Percentiles rank a stretch among this genome's conserved stretches.
Conservation (phyloP, 2,113 vertebrate genomes). For the Neomonachus schauinslandi region DNA sequence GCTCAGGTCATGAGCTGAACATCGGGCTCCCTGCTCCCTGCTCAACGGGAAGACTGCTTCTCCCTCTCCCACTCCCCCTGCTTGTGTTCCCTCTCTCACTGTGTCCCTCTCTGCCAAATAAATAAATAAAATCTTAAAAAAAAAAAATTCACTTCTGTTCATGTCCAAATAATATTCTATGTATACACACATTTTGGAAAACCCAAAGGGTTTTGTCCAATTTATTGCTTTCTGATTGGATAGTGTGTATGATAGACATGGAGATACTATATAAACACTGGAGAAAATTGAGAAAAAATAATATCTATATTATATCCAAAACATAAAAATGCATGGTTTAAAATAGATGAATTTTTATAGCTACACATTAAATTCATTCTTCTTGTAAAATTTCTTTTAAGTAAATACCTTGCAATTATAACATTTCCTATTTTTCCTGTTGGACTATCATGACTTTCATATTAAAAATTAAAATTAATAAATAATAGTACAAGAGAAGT, state of each 20-base stretch:
- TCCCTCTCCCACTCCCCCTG: no score
- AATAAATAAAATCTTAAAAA: no score
- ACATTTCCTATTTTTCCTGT: neutral
- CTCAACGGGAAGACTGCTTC: no score
- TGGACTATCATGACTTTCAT: neutral
- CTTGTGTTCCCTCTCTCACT: no score
- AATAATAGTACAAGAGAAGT: neutral
- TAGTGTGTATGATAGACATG: neutral
- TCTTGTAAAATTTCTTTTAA: neutral
- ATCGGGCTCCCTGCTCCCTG: no score
- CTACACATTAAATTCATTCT: neutral
- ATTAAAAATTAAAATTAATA: conserved; percentile 18
- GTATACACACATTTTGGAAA: neutral
- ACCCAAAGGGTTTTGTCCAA: neutral
- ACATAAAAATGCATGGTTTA: neutral
- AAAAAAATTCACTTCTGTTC: neutral
- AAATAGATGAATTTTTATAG: neutral
- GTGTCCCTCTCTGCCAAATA: no score
- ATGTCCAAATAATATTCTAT: neutral
- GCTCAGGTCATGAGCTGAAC: no score
- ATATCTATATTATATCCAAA: neutral
- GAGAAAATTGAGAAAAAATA: neutral
- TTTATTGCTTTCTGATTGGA: neutral
- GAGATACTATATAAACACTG: neutral
- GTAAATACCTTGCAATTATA: neutral